phyloP scores from a whole-genome alignment of 2,888 invertebrate species.

The Chrysina gloriosa region DNA sequence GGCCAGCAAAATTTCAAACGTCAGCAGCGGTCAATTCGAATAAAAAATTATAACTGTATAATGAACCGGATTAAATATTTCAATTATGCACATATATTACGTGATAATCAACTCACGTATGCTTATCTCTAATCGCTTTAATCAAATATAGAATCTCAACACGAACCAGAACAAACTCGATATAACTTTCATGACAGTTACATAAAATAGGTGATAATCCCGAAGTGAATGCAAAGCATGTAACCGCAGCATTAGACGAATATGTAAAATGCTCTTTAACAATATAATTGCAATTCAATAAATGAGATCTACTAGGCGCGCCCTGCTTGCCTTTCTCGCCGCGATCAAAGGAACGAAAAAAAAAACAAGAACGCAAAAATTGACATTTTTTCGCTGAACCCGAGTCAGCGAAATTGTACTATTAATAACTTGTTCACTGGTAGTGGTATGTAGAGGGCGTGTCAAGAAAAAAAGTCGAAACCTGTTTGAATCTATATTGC shows the following conservation, averaged over 20 bases:
- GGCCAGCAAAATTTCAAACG: too few species aligned
- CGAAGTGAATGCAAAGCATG: neutral
- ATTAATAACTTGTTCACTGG: constrained; percentile 34
- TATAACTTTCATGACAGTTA: too few species aligned
- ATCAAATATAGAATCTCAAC: neutral
- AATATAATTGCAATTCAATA: constrained; percentile 17
- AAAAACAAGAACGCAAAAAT: constrained; percentile 34
- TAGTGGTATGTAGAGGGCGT: constrained; percentile 33
- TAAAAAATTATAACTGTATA: too few species aligned
- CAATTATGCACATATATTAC: too few species aligned
- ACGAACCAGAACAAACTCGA: too few species aligned
- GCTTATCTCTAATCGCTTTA: neutral
- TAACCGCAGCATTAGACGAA: neutral
- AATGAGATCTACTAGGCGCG: constrained; percentile 18
- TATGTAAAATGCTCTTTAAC: constrained; percentile 13
- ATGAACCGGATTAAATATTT: too few species aligned
- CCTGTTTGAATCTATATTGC: constrained; percentile 32
- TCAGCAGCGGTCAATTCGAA: too few species aligned
- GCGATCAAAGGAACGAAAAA: neutral
- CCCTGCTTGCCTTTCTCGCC: constrained; percentile 27
- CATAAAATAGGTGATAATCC: neutral
- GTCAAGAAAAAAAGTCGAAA: constrained; percentile 27
- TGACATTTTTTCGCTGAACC: constrained; percentile 31
- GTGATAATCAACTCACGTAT: too few species aligned
- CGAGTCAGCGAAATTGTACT: constrained; percentile 35